A percentile compares a stretch with the other conserved stretches of the same genome.
These are phyloP conservation scores for Limenitis camilla DNA, from an alignment of 2,888 invertebrate genomes.

Conservation along the genomic window DNA sequence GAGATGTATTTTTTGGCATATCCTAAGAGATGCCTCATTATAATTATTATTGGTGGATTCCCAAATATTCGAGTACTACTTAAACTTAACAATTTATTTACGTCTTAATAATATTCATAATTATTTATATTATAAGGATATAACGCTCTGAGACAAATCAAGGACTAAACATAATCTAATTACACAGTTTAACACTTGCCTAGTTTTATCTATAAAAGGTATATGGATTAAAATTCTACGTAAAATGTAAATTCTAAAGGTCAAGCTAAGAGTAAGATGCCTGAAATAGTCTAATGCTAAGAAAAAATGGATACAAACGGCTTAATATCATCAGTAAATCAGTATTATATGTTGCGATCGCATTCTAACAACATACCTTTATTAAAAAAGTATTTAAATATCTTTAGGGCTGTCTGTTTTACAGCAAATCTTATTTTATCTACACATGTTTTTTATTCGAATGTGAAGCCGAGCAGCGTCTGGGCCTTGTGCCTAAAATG, in stretches of 20 bases:
- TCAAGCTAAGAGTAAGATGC: constrained; percentile 9
- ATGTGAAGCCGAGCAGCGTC: too few relatives aligned
- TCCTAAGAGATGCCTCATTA: too few relatives aligned
- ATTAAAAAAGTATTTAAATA: background rate
- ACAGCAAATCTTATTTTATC: too few relatives aligned
- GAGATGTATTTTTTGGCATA: too few relatives aligned
- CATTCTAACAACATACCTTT: constrained; percentile 1
- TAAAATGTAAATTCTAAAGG: constrained; percentile 17
- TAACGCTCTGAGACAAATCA: background rate
- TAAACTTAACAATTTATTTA: too few relatives aligned
- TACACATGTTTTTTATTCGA: too few relatives aligned
- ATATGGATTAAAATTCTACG: constrained; percentile 7
- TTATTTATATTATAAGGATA: background rate
- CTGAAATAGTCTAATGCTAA: constrained; percentile 11
- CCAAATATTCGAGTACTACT: too few relatives aligned
- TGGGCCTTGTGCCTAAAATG: too few relatives aligned
- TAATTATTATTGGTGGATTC: too few relatives aligned
- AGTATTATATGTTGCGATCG: constrained; percentile 5
- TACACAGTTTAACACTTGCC: constrained; percentile 4
- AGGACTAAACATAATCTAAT: constrained; percentile 7
- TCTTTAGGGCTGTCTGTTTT: background rate
- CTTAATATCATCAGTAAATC: constrained; percentile 10
- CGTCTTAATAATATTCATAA: background rate
- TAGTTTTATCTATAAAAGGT: constrained; percentile 13
- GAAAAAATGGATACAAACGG: constrained; percentile 12